These are phyloP conservation scores for Pseudachorutes palmiensis DNA, from an alignment of 1,140 invertebrate species.

Conservation along the genomic window DNA sequence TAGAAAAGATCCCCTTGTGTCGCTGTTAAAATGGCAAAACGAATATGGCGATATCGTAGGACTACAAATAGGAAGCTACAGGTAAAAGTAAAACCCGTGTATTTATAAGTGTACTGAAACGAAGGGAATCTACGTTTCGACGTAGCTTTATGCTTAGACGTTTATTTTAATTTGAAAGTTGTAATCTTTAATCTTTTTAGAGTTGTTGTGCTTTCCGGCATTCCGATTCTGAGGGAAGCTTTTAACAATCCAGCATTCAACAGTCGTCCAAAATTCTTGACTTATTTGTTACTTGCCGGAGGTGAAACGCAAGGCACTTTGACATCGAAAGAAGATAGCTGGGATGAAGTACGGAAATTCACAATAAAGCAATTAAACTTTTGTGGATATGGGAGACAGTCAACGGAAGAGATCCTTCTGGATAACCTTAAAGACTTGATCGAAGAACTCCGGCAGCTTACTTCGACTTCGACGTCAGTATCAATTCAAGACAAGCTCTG, in stretches of 20 bases:
- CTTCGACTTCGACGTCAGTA: not conserved
- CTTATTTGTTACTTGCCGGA: not conserved
- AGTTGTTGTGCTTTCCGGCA: not conserved
- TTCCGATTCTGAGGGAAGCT: not conserved
- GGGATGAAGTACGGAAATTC: not conserved
- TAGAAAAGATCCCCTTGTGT: not conserved
- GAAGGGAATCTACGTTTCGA: not conserved
- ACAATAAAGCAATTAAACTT: not conserved
- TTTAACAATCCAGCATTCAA: not conserved
- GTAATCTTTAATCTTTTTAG: too few species aligned
- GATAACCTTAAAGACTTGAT: not conserved
- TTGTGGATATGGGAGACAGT: not conserved
- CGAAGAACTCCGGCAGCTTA: not conserved
- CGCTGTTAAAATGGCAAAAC: not conserved
- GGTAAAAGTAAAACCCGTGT: too few species aligned
- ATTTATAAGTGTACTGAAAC: not conserved
- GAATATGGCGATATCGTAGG: not conserved
- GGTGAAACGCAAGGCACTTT: not conserved
- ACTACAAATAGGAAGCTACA: not conserved
- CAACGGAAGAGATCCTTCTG: not conserved
- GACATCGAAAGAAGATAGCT: not conserved
- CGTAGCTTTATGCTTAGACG: too few species aligned
- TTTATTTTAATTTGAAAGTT: too few species aligned
- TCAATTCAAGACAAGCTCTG: not conserved
- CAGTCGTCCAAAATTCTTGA: not conserved